Percentiles rank a stretch among this genome's conserved stretches.
These are phyloP conservation scores for Brachyhypopomus gauderio DNA, from an alignment of 2,113 vertebrate genomes.

Conservation along the genomic window DNA sequence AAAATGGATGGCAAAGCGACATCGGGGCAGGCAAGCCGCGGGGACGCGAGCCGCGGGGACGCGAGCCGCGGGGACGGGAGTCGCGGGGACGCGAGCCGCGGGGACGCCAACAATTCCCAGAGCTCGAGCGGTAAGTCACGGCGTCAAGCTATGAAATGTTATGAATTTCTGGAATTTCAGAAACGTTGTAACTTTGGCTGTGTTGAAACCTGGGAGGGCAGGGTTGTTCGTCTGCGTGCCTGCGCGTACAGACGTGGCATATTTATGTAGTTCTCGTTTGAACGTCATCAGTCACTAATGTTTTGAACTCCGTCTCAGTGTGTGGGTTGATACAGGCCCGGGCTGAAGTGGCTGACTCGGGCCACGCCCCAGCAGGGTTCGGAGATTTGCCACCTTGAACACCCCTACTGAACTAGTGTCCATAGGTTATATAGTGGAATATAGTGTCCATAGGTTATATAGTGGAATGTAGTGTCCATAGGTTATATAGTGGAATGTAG, in stretches of 20 bases:
- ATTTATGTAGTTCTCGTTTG: not conserved
- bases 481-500: no score
- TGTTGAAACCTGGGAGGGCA: not conserved
- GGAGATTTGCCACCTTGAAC: no score
- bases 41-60: constrained; percentile 88
- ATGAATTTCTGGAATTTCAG: constrained; percentile 50
- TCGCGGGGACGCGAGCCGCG: constrained; percentile 91
- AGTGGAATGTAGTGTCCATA: no score
- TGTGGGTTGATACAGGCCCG: no score
- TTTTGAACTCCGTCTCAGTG: not conserved
- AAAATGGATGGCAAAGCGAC: constrained; percentile 85
- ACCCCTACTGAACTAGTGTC: no score
- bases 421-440: no score
- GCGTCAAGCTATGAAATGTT: constrained; percentile 4
- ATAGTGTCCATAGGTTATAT: no score
- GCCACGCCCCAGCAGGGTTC: no score
- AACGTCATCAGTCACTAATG: not conserved
- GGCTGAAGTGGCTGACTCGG: no score
- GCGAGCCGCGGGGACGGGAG: constrained; percentile 92
- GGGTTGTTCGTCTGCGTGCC: not conserved
- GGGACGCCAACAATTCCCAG: constrained; percentile 93
- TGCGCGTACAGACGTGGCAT: not conserved
- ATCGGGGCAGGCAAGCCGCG: no score
- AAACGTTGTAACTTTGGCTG: constrained; percentile 38
- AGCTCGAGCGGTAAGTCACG: constrained; percentile 92